Evolutionary conservation across 2,888 invertebrate species (phyloP).

Genomic region (Formica aserva): DNA sequence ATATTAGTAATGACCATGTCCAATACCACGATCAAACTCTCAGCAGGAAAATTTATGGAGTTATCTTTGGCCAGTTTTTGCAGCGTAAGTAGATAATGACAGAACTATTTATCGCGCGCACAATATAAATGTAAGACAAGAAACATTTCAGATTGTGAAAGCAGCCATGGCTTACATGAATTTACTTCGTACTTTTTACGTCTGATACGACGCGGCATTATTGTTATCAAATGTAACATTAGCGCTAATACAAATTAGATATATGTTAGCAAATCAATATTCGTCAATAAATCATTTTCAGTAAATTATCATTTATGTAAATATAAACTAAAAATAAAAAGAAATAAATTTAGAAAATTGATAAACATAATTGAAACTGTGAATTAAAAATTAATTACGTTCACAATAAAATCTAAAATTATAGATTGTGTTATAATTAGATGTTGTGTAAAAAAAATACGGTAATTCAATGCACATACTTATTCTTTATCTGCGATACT

Average conservation of each 20-base stretch:
- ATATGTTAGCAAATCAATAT: background rate
- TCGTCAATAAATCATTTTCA: background rate
- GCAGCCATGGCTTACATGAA: conserved; percentile 73
- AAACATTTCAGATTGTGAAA: conserved; percentile 70
- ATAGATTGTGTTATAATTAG: background rate
- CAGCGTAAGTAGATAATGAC: conserved; percentile 67
- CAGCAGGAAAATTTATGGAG: conserved; percentile 79
- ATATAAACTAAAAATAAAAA: background rate
- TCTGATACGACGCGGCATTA: background rate
- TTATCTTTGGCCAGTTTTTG: conserved; percentile 77
- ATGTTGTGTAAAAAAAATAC: background rate
- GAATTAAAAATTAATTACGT: background rate
- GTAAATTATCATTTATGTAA: conserved; percentile 6
- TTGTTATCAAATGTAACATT: background rate
- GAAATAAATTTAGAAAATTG: background rate
- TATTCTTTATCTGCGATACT: background rate
- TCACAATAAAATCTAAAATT: background rate
- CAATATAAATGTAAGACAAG: background rate
- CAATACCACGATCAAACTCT: conserved; percentile 76
- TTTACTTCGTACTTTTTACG: conserved; percentile 66
- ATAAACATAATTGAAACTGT: background rate
- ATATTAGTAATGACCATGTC: conserved; percentile 75
- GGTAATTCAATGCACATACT: background rate
- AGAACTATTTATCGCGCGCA: background rate
- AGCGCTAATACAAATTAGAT: conserved; percentile 16